These are phyloP conservation scores for Sebastes melanostomus DNA, from an alignment of 2,797 vertebrate species.

Conservation along the genomic window DNA sequence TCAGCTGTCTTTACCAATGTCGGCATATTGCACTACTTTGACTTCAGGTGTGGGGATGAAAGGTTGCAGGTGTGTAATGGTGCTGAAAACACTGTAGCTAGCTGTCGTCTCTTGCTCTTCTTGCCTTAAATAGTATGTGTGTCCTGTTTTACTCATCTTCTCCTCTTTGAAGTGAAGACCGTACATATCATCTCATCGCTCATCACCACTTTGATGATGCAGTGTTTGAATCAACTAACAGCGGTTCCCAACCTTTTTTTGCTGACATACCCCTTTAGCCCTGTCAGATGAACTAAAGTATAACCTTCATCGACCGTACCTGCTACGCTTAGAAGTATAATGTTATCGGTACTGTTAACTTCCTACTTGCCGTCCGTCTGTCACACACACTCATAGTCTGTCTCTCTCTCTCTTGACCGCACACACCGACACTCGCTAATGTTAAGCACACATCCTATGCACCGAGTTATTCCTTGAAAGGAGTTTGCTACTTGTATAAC, in stretches of 20 bases:
- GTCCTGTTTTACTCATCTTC: not conserved
- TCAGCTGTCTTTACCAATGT: conserved; percentile 3
- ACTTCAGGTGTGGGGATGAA: conserved; percentile 43
- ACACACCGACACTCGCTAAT: no score
- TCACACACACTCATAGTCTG: no score
- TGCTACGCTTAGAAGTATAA: no score
- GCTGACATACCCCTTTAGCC: not conserved
- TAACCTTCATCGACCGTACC: not conserved
- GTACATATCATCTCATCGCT: not conserved
- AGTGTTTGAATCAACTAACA: not conserved
- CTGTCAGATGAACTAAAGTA: not conserved
- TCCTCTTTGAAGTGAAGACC: conserved; percentile 35
- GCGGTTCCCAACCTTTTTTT: not conserved
- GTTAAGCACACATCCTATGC: no score
- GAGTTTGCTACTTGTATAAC: no score
- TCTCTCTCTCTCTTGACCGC: no score
- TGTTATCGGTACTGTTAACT: no score
- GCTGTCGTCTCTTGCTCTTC: conserved; percentile 3
- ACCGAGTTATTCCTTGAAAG: no score
- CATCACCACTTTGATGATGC: not conserved
- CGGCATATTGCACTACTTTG: not conserved
- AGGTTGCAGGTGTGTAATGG: conserved; percentile 37
- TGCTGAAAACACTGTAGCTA: conserved; percentile 29
- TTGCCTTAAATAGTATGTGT: conserved; percentile 7
- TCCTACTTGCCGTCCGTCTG: no score